A percentile compares a stretch with the other conserved stretches of the same genome.
Evolutionary conservation across 2,888 invertebrate species (phyloP).

Genomic region (Drosophila villosipedis): DNA sequence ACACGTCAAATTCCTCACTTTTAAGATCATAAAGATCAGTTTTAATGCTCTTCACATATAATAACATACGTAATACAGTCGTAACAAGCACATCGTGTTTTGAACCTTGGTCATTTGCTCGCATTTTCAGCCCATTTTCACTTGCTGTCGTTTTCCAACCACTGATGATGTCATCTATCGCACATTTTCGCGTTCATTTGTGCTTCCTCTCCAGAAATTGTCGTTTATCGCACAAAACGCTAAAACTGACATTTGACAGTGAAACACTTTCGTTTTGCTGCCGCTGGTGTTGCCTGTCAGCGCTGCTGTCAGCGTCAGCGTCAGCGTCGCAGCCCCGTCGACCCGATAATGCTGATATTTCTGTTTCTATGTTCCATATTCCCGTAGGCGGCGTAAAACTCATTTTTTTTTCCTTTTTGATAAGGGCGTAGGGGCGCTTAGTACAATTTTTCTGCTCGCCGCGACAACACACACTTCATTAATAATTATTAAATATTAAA

Average conservation of each 20-base stretch:
- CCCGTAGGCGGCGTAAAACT: slow-evolving; percentile 32
- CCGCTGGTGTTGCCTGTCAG: slow-evolving; percentile 39
- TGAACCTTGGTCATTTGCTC: slow-evolving; percentile 3
- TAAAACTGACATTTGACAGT: slow-evolving; percentile 68
- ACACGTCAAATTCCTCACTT: not conserved
- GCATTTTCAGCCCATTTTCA: slow-evolving; percentile 17
- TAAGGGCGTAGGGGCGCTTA: slow-evolving; percentile 52
- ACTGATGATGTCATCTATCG: slow-evolving; percentile 49
- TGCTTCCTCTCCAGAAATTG: slow-evolving; percentile 49
- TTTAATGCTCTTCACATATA: not conserved
- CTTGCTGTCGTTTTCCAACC: slow-evolving; percentile 10
- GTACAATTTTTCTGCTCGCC: slow-evolving; percentile 40
- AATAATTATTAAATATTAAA: slow-evolving; percentile 6
- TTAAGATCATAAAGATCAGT: not conserved
- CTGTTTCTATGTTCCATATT: slow-evolving; percentile 32
- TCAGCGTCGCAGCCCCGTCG: slow-evolving; percentile 20
- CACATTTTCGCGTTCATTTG: slow-evolving; percentile 35
- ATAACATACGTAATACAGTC: not conserved
- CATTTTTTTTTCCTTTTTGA: slow-evolving; percentile 42
- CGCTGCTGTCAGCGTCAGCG: slow-evolving; percentile 16
- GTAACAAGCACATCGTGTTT: not conserved
- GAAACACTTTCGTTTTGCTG: slow-evolving; percentile 67
- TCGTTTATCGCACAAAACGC: slow-evolving; percentile 46
- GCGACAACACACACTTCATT: slow-evolving; percentile 41
- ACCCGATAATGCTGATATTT: slow-evolving; percentile 57